Percentiles rank a stretch among this genome's conserved stretches.
phyloP scores from a whole-genome alignment of 2,113 vertebrate genomes.

The Myocastor coypus region DNA sequence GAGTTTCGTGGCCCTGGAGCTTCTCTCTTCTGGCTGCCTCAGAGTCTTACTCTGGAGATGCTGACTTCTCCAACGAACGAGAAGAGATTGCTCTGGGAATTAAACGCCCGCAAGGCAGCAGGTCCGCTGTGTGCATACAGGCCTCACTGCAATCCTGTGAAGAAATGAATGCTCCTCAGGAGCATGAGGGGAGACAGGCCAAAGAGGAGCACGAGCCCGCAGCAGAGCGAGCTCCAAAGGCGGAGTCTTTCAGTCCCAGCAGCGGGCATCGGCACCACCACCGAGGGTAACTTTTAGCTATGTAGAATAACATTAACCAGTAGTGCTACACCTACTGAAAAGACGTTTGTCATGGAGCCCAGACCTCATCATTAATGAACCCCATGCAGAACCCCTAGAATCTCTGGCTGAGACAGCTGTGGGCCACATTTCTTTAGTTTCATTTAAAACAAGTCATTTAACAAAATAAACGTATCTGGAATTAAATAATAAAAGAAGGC shows the following conservation, averaged over 20 bases:
- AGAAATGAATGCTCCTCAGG: background rate
- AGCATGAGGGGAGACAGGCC: background rate
- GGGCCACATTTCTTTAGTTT: background rate
- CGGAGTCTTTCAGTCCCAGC: background rate
- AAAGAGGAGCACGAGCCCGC: background rate
- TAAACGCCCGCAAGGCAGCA: background rate
- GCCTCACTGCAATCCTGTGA: background rate
- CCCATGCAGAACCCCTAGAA: background rate
- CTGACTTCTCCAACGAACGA: background rate
- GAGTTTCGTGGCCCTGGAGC: slow-evolving; percentile 16
- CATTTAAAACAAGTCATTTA: background rate
- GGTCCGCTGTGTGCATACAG: background rate
- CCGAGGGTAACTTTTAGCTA: background rate
- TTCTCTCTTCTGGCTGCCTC: fast-evolving
- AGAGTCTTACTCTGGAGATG: background rate
- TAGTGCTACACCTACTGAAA: background rate
- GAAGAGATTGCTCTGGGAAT: background rate
- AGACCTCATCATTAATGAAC: background rate
- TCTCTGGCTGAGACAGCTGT: background rate
- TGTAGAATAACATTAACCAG: fast-evolving
- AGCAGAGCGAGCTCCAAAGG: background rate
- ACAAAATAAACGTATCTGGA: background rate
- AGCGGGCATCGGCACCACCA: background rate
- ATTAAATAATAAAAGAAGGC: background rate
- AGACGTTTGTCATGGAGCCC: background rate